Conservation (phyloP, 2,888 invertebrate species). For the Lathronympha strigana region DNA sequence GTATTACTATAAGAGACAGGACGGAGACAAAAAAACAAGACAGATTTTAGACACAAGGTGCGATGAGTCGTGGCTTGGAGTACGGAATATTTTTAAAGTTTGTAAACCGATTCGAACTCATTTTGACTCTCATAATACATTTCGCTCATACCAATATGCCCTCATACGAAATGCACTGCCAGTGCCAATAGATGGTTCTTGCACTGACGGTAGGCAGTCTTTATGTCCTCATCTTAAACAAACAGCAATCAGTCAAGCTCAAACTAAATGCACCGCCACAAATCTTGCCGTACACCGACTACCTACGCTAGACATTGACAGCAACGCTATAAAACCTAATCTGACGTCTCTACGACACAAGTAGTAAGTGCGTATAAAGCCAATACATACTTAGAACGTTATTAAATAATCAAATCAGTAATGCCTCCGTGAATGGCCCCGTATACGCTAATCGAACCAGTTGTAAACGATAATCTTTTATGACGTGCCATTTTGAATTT, state of each 20-base stretch:
- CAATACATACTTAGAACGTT: slow-evolving; percentile 2
- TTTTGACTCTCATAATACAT: neutral
- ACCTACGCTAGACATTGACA: slow-evolving; percentile 28
- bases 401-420: slow-evolving; percentile 5
- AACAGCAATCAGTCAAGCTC: slow-evolving; percentile 27
- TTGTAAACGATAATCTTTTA: slow-evolving; percentile 48
- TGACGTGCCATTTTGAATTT: slow-evolving; percentile 2
- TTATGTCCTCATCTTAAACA: neutral
- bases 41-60: neutral
- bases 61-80: neutral
- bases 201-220: neutral
- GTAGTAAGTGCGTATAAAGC: slow-evolving; percentile 6
- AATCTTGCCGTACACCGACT: slow-evolving; percentile 21
- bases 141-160: neutral
- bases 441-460: slow-evolving; percentile 59
- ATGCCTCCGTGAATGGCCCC: slow-evolving; percentile 34
- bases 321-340: slow-evolving; percentile 17
- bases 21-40: neutral
- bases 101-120: neutral
- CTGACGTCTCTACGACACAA: neutral
- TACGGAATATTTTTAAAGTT: no score
- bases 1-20: neutral
- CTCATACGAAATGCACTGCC: neutral
- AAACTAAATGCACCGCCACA: slow-evolving; percentile 9
- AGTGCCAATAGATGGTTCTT: neutral